A percentile compares a stretch with the other conserved stretches of the same genome.
Conservation (phyloP, 2,888 invertebrate species). For the Agonopterix arenella region DNA sequence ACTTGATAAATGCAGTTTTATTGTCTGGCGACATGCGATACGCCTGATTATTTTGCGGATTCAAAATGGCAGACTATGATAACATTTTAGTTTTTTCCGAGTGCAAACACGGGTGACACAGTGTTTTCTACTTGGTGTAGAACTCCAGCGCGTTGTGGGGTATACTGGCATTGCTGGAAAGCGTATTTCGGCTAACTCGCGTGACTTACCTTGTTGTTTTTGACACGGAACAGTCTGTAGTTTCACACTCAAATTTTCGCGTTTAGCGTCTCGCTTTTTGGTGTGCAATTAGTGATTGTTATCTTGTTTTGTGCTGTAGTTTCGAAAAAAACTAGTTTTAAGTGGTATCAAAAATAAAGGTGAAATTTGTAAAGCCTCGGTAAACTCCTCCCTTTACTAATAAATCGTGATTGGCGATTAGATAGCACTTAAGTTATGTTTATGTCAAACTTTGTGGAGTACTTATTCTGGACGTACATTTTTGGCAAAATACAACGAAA, state of each 20-base stretch:
- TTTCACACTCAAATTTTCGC: slow-evolving; percentile 68
- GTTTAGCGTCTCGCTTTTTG: slow-evolving; percentile 55
- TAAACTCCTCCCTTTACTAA: too few relatives aligned
- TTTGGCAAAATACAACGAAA: neutral
- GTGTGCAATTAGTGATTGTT: slow-evolving; percentile 65
- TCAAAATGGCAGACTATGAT: slow-evolving; percentile 39
- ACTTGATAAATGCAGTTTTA: slow-evolving; percentile 58
- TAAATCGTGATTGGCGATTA: too few relatives aligned
- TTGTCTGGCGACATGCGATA: slow-evolving; percentile 57
- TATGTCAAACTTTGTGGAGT: too few relatives aligned
- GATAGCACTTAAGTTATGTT: too few relatives aligned
- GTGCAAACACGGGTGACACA: slow-evolving; percentile 14
- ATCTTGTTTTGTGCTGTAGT: slow-evolving; percentile 45
- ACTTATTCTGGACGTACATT: neutral
- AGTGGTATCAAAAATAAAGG: slow-evolving; percentile 3
- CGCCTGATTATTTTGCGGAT: slow-evolving; percentile 47
- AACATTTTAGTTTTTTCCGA: slow-evolving; percentile 25
- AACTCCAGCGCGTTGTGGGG: too few relatives aligned
- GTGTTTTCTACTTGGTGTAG: slow-evolving; percentile 4
- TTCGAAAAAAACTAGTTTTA: slow-evolving; percentile 11
- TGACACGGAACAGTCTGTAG: slow-evolving; percentile 59
- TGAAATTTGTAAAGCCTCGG: neutral
- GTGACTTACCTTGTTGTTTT: slow-evolving; percentile 48
- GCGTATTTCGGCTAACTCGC: slow-evolving; percentile 29
- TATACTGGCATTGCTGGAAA: slow-evolving; percentile 23